These are phyloP conservation scores for Synanthedon formicaeformis DNA, from an alignment of 2,888 invertebrate species.

Conservation along the genomic window DNA sequence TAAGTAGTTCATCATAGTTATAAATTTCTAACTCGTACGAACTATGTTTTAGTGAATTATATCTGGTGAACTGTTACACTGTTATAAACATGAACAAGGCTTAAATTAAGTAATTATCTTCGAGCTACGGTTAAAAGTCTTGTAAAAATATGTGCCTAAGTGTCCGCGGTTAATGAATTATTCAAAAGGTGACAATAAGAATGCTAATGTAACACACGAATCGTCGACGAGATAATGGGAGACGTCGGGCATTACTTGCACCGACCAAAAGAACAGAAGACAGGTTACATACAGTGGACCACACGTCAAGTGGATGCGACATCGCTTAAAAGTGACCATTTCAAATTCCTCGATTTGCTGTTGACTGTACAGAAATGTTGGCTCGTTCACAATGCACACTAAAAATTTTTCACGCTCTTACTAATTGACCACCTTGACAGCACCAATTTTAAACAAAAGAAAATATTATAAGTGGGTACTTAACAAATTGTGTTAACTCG, in stretches of 20 bases:
- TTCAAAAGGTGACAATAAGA: conserved; percentile 46
- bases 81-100: no score
- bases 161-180: conserved; percentile 32
- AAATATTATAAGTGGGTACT: conserved; percentile 24
- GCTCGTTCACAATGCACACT: conserved; percentile 34
- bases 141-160: conserved; percentile 11
- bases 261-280: conserved; percentile 27
- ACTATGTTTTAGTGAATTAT: no score
- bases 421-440: conserved; percentile 60
- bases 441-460: conserved; percentile 40
- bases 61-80: no score
- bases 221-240: conserved; percentile 41
- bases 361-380: background rate
- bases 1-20: no score
- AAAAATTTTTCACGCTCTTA: conserved; percentile 62
- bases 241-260: conserved; percentile 50
- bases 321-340: background rate
- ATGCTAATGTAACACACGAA: conserved; percentile 51
- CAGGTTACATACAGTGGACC: conserved; percentile 9
- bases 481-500: conserved; percentile 44
- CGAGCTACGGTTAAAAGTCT: conserved; percentile 2
- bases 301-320: background rate
- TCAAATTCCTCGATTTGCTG: background rate
- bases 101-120: background rate
- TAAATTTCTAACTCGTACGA: no score